Evolutionary conservation across 2,888 invertebrate genomes (phyloP).

Genomic region (Chaetoderma sp.): DNA sequence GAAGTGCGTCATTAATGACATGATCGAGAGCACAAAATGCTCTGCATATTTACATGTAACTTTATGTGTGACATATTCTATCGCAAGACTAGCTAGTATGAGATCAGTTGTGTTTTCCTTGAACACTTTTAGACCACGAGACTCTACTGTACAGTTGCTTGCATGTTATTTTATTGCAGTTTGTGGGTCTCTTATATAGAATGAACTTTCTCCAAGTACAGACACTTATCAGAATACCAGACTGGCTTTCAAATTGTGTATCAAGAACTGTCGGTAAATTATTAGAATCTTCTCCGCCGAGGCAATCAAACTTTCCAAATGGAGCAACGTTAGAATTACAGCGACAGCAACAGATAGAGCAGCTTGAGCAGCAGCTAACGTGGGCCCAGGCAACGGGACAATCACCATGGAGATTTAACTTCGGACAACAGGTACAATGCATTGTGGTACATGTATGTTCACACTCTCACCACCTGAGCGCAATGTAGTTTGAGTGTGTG

Average conservation of each 20-base stretch:
- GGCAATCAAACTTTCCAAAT: constrained; percentile 63
- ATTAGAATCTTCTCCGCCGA: constrained; percentile 68
- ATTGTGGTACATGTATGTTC: too few species aligned
- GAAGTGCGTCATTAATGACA: too few species aligned
- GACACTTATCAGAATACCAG: constrained; percentile 68
- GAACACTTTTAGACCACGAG: too few species aligned
- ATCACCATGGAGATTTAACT: neutral
- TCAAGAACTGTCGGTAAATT: constrained; percentile 68
- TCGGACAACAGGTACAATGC: too few species aligned
- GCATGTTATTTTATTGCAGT: constrained; percentile 52
- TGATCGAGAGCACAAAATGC: too few species aligned
- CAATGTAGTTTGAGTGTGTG: too few species aligned
- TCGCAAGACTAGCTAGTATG: too few species aligned
- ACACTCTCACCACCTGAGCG: too few species aligned
- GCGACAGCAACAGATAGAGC: constrained; percentile 71
- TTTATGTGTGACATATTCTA: too few species aligned
- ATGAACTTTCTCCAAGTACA: constrained; percentile 69
- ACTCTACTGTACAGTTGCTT: too few species aligned
- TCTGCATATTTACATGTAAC: too few species aligned
- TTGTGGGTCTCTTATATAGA: constrained; percentile 70
- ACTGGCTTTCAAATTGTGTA: constrained; percentile 62
- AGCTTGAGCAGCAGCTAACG: constrained; percentile 71
- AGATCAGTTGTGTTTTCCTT: too few species aligned
- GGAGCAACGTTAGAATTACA: constrained; percentile 73
- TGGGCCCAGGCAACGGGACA: constrained; percentile 44